Percentiles rank a stretch among this genome's conserved stretches.
Evolutionary conservation across 2,888 invertebrate species (phyloP).

Genomic region (Himalopsyche japonica): DNA sequence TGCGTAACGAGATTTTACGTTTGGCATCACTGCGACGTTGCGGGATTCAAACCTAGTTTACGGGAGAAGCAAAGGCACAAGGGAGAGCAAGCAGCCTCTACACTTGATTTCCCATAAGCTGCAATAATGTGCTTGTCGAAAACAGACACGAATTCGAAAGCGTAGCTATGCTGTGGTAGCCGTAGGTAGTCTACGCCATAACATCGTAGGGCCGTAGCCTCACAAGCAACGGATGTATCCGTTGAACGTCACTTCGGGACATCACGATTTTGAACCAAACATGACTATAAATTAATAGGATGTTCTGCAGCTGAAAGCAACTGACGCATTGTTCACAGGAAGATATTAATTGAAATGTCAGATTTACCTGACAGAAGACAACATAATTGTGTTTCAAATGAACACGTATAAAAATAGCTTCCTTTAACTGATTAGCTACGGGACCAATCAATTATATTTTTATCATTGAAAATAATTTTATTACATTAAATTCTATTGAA

Average conservation of each 20-base stretch:
- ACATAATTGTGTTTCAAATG: too few species aligned
- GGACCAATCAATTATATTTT: too few species aligned
- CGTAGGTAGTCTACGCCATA: too few species aligned
- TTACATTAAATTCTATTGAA: too few species aligned
- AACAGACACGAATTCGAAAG: not conserved
- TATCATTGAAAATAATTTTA: too few species aligned
- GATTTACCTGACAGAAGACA: not conserved
- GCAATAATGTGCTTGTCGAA: conserved; percentile 8
- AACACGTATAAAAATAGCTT: too few species aligned
- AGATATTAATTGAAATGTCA: not conserved
- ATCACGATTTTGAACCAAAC: not conserved
- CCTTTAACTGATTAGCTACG: too few species aligned
- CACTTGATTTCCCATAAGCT: conserved; percentile 8
- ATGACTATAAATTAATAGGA: not conserved
- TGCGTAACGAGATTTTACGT: not conserved
- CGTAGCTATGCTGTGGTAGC: not conserved
- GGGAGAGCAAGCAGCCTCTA: not conserved
- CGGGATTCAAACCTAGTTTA: not conserved
- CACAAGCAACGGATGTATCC: too few species aligned
- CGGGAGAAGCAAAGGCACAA: not conserved
- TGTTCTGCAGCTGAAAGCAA: not conserved
- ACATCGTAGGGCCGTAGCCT: not conserved
- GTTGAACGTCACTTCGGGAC: not conserved
- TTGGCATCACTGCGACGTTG: not conserved
- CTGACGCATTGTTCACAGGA: not conserved